Conservation (phyloP, 2,888 invertebrate genomes). For the Polyommatus iphigenia region DNA sequence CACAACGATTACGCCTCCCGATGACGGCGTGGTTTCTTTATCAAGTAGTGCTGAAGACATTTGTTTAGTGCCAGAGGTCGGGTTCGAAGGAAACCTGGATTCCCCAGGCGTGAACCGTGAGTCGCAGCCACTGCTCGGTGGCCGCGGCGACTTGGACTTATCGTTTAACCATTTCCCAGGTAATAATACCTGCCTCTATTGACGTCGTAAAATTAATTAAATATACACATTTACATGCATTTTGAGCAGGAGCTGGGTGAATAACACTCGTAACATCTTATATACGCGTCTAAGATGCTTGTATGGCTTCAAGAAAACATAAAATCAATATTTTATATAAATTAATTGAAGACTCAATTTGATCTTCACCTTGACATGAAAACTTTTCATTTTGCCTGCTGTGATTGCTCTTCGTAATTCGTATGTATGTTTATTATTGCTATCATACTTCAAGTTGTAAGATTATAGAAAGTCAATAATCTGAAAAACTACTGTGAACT, state of each 20-base stretch:
- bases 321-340: constrained; percentile 26
- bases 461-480: constrained; percentile 46
- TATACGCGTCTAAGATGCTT: constrained; percentile 36
- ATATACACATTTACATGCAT: not conserved
- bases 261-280: constrained; percentile 53
- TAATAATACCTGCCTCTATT: constrained; percentile 50
- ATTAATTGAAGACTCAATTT: not conserved
- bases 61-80: constrained; percentile 89
- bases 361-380: constrained; percentile 50
- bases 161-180: constrained; percentile 94
- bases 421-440: constrained; percentile 45
- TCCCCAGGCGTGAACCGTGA: constrained; percentile 92
- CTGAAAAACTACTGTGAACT: constrained; percentile 56
- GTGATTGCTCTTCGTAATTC: constrained; percentile 43
- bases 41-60: constrained; percentile 84
- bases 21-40: constrained; percentile 81
- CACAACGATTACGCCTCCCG: constrained; percentile 69
- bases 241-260: not conserved
- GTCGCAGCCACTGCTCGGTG: constrained; percentile 95
- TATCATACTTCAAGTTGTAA: constrained; percentile 61
- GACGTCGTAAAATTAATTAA: constrained; percentile 22
- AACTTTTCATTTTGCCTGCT: constrained; percentile 38
- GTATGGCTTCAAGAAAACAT: constrained; percentile 51
- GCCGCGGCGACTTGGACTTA: constrained; percentile 86
- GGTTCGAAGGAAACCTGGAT: constrained; percentile 91